Conservation (phyloP, 1,140 invertebrate genomes). For the Bombus consobrinus region DNA sequence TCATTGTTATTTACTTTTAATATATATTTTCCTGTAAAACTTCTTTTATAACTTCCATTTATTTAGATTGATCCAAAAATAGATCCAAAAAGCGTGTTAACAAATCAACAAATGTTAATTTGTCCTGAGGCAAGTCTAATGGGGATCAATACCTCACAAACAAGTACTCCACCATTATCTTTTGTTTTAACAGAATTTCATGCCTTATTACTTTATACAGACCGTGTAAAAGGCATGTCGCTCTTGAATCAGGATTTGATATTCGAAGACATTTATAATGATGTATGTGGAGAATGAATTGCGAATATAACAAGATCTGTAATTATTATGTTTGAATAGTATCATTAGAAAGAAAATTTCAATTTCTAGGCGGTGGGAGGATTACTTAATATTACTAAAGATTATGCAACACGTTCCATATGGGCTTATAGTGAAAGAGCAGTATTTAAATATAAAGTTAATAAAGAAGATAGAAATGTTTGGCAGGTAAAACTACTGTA, state of each 20-base stretch:
- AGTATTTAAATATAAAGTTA: slow-evolving; percentile 94
- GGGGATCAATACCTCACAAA: slow-evolving; percentile 68
- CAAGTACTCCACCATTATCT: slow-evolving; percentile 85
- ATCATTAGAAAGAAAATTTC: slow-evolving; percentile 27
- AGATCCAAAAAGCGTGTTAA: slow-evolving; percentile 84
- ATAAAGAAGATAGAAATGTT: slow-evolving; percentile 93
- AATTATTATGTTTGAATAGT: background rate
- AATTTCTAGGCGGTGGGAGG: slow-evolving; percentile 88
- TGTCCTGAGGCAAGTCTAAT: slow-evolving; percentile 83
- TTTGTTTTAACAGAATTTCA: slow-evolving; percentile 97
- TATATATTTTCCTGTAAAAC: background rate
- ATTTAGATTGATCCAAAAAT: slow-evolving; percentile 84
- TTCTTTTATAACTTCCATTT: slow-evolving; percentile 46
- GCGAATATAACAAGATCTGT: background rate
- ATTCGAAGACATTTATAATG: slow-evolving; percentile 92
- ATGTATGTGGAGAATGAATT: slow-evolving; percentile 79
- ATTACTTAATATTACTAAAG: slow-evolving; percentile 91
- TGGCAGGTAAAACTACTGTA: slow-evolving; percentile 85
- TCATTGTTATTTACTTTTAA: slow-evolving; percentile 78
- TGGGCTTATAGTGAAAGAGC: slow-evolving; percentile 93
- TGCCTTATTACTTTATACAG: slow-evolving; percentile 91
- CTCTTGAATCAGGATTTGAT: slow-evolving; percentile 93
- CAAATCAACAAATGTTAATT: slow-evolving; percentile 85
- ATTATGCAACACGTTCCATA: slow-evolving; percentile 90
- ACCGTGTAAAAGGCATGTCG: slow-evolving; percentile 93